Evolutionary conservation across 2,888 invertebrate species (phyloP).

Genomic region (Drosophila neotestacea): DNA sequence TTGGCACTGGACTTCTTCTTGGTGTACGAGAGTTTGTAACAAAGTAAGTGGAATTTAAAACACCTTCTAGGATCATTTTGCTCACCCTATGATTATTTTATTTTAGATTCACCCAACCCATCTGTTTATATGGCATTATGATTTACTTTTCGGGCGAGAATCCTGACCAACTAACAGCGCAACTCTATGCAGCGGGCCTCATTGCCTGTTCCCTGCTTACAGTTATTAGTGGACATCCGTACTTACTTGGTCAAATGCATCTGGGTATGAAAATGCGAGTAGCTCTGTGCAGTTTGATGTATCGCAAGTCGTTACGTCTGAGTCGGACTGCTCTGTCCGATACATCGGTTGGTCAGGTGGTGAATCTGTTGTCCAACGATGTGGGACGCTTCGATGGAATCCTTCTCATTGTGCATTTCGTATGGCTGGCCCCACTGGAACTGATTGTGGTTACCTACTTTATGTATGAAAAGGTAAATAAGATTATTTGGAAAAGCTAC

Average conservation of each 20-base stretch:
- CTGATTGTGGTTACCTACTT: slow-evolving; percentile 92
- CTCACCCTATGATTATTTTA: not conserved
- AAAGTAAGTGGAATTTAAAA: slow-evolving; percentile 71
- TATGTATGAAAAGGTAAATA: slow-evolving; percentile 88
- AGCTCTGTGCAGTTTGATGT: slow-evolving; percentile 89
- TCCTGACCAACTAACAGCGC: slow-evolving; percentile 87
- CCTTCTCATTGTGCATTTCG: slow-evolving; percentile 94
- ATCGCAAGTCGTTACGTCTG: slow-evolving; percentile 88
- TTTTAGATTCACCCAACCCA: slow-evolving; percentile 88
- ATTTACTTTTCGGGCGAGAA: slow-evolving; percentile 86
- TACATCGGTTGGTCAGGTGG: slow-evolving; percentile 91
- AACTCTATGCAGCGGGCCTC: slow-evolving; percentile 90
- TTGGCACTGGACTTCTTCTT: slow-evolving; percentile 87
- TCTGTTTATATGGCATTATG: slow-evolving; percentile 88
- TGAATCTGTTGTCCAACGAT: slow-evolving; percentile 97
- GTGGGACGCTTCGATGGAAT: slow-evolving; percentile 89
- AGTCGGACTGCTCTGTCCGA: slow-evolving; percentile 91
- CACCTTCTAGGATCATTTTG: not conserved
- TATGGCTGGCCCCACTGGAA: slow-evolving; percentile 96
- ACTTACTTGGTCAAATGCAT: slow-evolving; percentile 90
- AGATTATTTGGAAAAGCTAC: too few relatives aligned
- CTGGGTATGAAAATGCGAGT: slow-evolving; percentile 90
- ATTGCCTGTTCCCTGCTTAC: slow-evolving; percentile 90
- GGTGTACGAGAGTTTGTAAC: slow-evolving; percentile 88
- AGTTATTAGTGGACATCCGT: slow-evolving; percentile 92